Evolutionary conservation across 2,797 vertebrate genomes (phyloP).

Genomic region (Tinamus major): DNA sequence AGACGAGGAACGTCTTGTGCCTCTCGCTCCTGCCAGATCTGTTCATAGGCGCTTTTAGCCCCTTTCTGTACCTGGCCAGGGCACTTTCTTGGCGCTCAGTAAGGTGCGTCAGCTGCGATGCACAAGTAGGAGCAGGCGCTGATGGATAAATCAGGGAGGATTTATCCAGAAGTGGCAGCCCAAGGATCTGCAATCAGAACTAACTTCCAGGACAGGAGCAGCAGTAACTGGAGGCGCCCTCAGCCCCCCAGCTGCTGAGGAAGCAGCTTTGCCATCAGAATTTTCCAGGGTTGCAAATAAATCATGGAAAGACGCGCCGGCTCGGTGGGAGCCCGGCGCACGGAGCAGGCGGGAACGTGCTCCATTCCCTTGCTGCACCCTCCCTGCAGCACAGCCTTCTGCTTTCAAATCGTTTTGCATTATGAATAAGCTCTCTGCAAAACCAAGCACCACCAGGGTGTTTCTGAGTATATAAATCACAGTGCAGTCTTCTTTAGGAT

Average conservation of each 20-base stretch:
- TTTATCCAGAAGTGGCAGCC: background rate
- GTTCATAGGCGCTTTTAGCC: background rate
- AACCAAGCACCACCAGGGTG: accelerated
- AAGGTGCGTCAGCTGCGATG: background rate
- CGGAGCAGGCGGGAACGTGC: accelerated
- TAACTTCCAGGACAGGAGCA: background rate
- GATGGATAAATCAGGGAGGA: background rate
- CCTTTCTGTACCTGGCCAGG: too few species aligned
- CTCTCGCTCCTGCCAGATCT: background rate
- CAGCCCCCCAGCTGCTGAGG: background rate
- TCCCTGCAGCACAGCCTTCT: background rate
- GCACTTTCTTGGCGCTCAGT: too few species aligned
- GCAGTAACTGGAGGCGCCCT: background rate
- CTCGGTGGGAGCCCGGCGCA: background rate
- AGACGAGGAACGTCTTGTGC: background rate
- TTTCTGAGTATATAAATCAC: background rate
- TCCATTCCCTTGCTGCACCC: background rate
- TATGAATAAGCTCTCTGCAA: background rate
- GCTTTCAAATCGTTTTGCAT: background rate
- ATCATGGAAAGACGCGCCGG: background rate
- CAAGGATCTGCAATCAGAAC: accelerated
- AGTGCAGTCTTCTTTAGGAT: background rate
- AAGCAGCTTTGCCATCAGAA: background rate
- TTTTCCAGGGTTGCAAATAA: background rate
- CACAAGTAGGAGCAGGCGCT: background rate